Conservation (phyloP, 2,888 invertebrate species). For the Dasysyrphus tricinctus region DNA sequence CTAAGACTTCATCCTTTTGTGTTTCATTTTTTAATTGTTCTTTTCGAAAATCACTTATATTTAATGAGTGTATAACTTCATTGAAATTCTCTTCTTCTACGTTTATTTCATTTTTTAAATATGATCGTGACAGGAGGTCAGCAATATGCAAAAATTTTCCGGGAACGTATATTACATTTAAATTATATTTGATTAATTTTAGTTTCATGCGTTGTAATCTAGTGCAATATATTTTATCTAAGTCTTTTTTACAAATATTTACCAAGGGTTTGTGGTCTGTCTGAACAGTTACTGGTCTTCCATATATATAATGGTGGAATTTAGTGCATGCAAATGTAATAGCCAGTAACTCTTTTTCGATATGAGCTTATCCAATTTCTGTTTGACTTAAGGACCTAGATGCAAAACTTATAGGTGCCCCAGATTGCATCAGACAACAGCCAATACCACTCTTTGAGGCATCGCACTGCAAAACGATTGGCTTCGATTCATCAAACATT, state of each 20-base stretch:
- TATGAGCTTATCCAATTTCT: slow-evolving; percentile 66
- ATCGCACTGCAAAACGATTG: too few species aligned
- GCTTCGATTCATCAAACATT: too few species aligned
- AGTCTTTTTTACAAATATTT: slow-evolving; percentile 17
- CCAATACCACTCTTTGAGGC: slow-evolving; percentile 51
- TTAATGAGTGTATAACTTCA: slow-evolving; percentile 50
- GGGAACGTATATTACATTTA: slow-evolving; percentile 40
- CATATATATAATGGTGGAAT: slow-evolving; percentile 36
- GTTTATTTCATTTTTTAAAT: background rate
- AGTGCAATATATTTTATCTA: slow-evolving; percentile 34
- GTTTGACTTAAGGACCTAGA: slow-evolving; percentile 19
- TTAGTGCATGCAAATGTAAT: slow-evolving; percentile 62
- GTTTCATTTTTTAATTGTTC: slow-evolving; percentile 28
- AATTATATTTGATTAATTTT: slow-evolving; percentile 38
- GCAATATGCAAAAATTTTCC: slow-evolving; percentile 42
- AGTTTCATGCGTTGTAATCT: slow-evolving; percentile 51
- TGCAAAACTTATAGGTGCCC: background rate
- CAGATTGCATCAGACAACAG: background rate
- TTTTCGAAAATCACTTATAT: slow-evolving; percentile 48
- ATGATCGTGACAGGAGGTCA: slow-evolving; percentile 41
- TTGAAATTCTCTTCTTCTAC: slow-evolving; percentile 44
- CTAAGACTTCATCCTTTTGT: slow-evolving; percentile 37
- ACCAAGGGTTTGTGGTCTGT: slow-evolving; percentile 29
- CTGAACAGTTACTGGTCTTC: slow-evolving; percentile 14
- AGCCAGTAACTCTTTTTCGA: slow-evolving; percentile 73